Base-by-base conservation (phyloP, 2,888 invertebrate species). In the Eilema caniola region DNA sequence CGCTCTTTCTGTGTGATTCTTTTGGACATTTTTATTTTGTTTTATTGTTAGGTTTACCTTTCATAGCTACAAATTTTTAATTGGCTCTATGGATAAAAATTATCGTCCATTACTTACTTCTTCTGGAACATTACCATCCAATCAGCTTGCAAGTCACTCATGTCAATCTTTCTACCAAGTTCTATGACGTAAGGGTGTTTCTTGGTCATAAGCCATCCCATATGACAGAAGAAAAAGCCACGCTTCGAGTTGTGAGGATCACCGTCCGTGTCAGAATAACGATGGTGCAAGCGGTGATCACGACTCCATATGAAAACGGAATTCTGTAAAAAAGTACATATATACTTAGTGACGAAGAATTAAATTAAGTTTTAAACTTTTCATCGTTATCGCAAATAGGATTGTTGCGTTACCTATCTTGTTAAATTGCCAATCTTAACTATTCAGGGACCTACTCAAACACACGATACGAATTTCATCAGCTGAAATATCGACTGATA, bases 211-310 rank as follows among this genome's bases (percentile, higher is more conserved):
- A 98, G 92, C 98, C 98, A 99, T 10, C 98, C 98, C 67, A 98
- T 96, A 88, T 98, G 98, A 3, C 97, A 96, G 92, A 98, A 98
- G 95, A 98, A 98, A 93, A 98, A 98, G 0, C 98, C 98, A 62
- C 98, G 94, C 62, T 95, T 96, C 0, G 97, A 96, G 86, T 98
- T 98, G 90, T 98, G 98, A 0, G 98, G 98, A 88, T 98, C 98
- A 0, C 96, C 97, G 81, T 97, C 96, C 0, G 96, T 96, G 80
- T 96, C 96, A 0, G 95, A 93, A 81, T 96, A 98, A 85, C 97
- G 97, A 90, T 98, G 98, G 84, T 98, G 98, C 73, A 97, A 96
- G 8, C 98, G 96, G 87, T 98, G 98, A 86, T 98, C 98, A 37
- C 98, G 94, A n/a, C 96, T 96, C 98, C 98, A 98, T 72, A 97